phyloP scores from a whole-genome alignment of 2,113 vertebrate genomes.

The Stigmatopora nigra region DNA sequence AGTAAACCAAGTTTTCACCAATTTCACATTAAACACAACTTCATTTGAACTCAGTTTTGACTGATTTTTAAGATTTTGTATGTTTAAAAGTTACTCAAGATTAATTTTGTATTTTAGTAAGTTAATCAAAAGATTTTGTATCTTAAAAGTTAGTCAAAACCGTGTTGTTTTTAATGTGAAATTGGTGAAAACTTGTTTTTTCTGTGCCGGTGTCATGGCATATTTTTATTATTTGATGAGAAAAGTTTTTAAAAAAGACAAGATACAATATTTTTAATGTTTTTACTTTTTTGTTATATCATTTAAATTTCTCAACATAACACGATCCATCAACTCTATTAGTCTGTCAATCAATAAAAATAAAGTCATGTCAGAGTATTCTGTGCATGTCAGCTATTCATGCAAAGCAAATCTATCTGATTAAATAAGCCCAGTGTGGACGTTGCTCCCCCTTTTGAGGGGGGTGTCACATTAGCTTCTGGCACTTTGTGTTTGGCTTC shows the following conservation, averaged over 20 bases:
- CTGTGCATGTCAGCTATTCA: slow-evolving; percentile 28
- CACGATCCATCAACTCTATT: neutral
- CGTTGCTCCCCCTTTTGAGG: slow-evolving; percentile 17
- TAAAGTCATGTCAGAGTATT: neutral
- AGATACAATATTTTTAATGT: no score
- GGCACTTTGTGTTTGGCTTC: slow-evolving; percentile 42
- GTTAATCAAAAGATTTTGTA: no score
- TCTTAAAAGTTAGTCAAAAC: no score
- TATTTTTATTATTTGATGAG: no score
- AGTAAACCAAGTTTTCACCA: neutral
- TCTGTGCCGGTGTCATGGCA: neutral
- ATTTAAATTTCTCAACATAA: neutral
- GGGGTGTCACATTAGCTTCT: slow-evolving; percentile 43
- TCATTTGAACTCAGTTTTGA: neutral
- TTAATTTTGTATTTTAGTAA: no score
- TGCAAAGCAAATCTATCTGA: slow-evolving; percentile 38
- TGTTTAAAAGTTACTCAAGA: no score
- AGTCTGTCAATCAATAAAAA: neutral
- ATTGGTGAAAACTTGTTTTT: neutral
- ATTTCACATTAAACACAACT: neutral
- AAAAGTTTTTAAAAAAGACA: no score
- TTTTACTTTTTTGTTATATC: neutral
- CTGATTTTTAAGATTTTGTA: neutral
- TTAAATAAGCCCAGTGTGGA: slow-evolving; percentile 49
- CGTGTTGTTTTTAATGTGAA: no score